These are phyloP conservation scores for Hemistola chrysoprasaria DNA, from an alignment of 2,888 invertebrate genomes.

Conservation along the genomic window DNA sequence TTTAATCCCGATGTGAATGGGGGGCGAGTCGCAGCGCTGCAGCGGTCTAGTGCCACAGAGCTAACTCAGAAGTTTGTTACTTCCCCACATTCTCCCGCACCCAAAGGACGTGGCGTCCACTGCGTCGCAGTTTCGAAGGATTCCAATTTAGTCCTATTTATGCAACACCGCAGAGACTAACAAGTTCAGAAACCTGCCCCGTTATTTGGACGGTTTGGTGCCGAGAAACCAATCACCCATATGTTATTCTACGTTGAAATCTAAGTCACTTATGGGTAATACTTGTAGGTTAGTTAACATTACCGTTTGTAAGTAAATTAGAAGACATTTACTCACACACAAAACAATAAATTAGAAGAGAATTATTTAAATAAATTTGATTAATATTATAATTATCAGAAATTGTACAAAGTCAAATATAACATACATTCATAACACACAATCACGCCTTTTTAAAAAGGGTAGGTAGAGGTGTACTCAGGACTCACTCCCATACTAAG, in stretches of 20 bases:
- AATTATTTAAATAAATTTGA: no score
- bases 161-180: slow-evolving; percentile 55
- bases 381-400: no score
- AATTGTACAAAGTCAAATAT: no score
- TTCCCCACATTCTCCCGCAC: slow-evolving; percentile 42
- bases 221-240: slow-evolving; percentile 27
- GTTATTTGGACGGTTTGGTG: slow-evolving; percentile 25
- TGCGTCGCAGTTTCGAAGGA: slow-evolving; percentile 56
- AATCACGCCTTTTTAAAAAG: no score
- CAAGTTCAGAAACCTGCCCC: slow-evolving; percentile 19
- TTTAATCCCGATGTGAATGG: slow-evolving; percentile 63
- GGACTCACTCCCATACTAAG: no score
- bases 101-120: slow-evolving; percentile 54
- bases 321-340: no score
- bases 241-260: slow-evolving; percentile 16
- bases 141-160: slow-evolving; percentile 67
- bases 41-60: slow-evolving; percentile 51
- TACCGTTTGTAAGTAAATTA: no score
- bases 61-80: slow-evolving; percentile 70
- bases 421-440: no score
- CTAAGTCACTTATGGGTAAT: slow-evolving; percentile 17
- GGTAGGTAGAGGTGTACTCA: no score
- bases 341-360: no score
- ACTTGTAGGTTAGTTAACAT: no score
- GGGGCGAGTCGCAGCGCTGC: slow-evolving; percentile 35